Conservation (phyloP, 2,113 vertebrate genomes). For the Phasianus colchicus region DNA sequence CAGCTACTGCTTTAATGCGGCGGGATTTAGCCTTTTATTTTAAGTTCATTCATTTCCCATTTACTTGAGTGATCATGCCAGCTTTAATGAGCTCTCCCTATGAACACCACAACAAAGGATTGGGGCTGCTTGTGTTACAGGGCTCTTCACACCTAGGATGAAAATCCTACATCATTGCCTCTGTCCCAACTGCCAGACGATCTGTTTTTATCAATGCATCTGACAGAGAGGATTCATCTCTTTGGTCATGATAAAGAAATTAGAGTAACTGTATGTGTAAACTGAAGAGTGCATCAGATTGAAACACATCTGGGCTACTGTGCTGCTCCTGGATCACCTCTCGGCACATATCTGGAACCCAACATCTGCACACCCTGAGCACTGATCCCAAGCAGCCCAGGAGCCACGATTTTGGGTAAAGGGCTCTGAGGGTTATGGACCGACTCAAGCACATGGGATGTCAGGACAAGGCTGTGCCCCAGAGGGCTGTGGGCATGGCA, state of each 20-base stretch:
- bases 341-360: not conserved
- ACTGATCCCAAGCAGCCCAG: not conserved
- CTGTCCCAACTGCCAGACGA: not conserved
- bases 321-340: accelerated
- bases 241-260: not conserved
- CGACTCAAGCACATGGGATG: not conserved
- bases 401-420: accelerated
- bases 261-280: not conserved
- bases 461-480: not conserved
- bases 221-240: not conserved
- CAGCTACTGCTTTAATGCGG: conserved; percentile 9
- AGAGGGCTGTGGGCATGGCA: not conserved
- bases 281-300: not conserved
- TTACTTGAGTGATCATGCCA: conserved; percentile 15
- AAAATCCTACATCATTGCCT: not conserved
- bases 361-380: not conserved
- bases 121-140: not conserved
- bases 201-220: not conserved
- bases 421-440: not conserved
- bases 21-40: conserved; percentile 28
- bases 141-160: conserved; percentile 5
- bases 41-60: conserved; percentile 52
- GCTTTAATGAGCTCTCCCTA: conserved; percentile 46
- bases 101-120: conserved; percentile 44
- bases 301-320: not conserved